Percentiles rank a stretch among this genome's conserved stretches.
These are phyloP conservation scores for Falco biarmicus DNA, from an alignment of 2,797 vertebrate genomes.

Conservation along the genomic window DNA sequence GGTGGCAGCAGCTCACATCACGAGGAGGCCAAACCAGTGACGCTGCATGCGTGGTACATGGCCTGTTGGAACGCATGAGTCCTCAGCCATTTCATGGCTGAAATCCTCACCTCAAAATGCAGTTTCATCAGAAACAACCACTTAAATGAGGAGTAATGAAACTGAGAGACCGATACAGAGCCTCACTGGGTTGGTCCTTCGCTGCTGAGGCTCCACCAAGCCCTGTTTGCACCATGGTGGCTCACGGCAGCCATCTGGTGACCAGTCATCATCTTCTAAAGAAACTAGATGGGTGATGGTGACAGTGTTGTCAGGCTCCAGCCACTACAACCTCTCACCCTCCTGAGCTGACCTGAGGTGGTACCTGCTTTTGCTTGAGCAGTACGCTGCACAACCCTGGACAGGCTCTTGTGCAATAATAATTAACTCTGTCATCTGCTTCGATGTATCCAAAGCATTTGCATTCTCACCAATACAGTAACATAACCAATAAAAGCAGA, in stretches of 20 bases:
- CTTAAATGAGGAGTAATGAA: background rate
- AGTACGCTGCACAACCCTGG: background rate
- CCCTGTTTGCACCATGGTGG: background rate
- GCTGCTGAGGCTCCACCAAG: background rate
- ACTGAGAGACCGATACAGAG: background rate
- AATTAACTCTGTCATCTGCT: background rate
- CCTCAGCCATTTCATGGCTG: rapidly evolving
- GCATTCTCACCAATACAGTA: background rate
- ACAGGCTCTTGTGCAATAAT: background rate
- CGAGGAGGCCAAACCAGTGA: background rate
- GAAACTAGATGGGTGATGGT: background rate
- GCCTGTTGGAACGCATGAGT: background rate
- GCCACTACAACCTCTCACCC: background rate
- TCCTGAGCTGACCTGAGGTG: background rate
- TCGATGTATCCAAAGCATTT: background rate
- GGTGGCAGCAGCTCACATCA: background rate
- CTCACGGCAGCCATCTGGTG: background rate
- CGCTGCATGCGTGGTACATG: rapidly evolving
- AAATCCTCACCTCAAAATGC: background rate
- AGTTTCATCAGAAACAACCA: background rate
- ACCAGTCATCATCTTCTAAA: background rate
- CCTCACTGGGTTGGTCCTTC: background rate
- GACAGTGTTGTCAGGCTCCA: background rate
- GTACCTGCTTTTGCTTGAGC: background rate
- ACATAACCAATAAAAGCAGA: background rate